Base-by-base conservation (phyloP, 1,140 invertebrate species). In the Bombus sylvicola region DNA sequence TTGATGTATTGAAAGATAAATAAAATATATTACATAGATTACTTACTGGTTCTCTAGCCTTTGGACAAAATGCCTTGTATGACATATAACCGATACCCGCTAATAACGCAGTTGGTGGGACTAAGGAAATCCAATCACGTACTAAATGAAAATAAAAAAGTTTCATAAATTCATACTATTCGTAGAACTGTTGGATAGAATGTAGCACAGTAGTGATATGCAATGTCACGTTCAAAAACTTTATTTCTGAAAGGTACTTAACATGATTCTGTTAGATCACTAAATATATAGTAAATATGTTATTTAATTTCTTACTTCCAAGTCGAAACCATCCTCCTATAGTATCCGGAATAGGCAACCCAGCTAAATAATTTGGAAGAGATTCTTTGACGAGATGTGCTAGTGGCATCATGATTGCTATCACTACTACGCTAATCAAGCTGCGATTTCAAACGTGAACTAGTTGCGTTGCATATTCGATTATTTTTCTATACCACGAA, bases 301-400 rank as follows among this genome's bases (percentile, higher is more conserved):
- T 86, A 13, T 25, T 83, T 39, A 64, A 53, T 86, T 71, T 86
- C 86, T 95, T 96, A 98, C 97, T 95, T 94, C 97, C 96, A 82
- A 98, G 95, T 89, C 96, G 96, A 92, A 98, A 98, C 97, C 97
- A 98, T 90, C 97, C 97, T 73, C 97, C 96, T 88, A 98, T 94
- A 8, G 96, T 96, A 92, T 98, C 96, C 4, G 97, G 97, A 92
- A 98, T 96, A 28, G 97, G 97, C 88, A 98, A 95, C 92, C 96
- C 96, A 73, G 97, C 95, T 80, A 98, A 96, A 95, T 98, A 98
- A 94, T 98, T 97, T 4, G 97, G 97, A 86, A 98, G 92, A 39
- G 96, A 96, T 77, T 96, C 96, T 96, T 98, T 98, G 3, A 98
- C 96, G 92, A 97, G 93, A 88, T 96, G 96, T 73, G 97, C 96